Conservation (phyloP, 1,140 invertebrate genomes). For the Drosophila willistoni region DNA sequence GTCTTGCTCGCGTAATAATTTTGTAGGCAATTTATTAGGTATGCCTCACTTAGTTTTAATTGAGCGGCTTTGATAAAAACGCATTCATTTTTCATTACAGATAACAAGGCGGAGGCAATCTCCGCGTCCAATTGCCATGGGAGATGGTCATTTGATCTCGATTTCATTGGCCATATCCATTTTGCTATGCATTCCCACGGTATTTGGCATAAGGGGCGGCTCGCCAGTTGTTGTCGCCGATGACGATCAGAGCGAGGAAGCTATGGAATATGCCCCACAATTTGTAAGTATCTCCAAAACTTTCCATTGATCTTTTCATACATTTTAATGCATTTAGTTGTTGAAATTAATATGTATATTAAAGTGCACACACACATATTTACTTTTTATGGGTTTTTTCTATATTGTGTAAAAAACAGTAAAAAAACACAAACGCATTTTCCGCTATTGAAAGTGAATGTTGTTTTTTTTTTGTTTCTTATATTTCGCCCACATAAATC, state of each 20-base stretch:
- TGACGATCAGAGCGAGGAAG: slow-evolving; percentile 62
- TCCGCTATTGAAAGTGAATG: slow-evolving; percentile 76
- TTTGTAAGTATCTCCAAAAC: slow-evolving; percentile 65
- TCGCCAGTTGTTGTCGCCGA: slow-evolving; percentile 62
- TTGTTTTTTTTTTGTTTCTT: slow-evolving; percentile 51
- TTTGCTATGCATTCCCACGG: slow-evolving; percentile 49
- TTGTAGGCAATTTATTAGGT: slow-evolving; percentile 76
- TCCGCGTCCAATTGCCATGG: slow-evolving; percentile 17
- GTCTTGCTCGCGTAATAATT: slow-evolving; percentile 72
- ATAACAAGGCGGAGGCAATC: slow-evolving; percentile 48
- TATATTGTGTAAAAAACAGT: too few relatives aligned
- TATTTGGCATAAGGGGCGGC: slow-evolving; percentile 40
- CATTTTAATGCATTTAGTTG: not conserved
- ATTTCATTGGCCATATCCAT: slow-evolving; percentile 29
- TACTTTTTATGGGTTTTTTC: too few relatives aligned
- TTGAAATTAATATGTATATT: not conserved
- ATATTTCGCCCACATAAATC: slow-evolving; percentile 75
- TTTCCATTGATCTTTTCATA: not conserved
- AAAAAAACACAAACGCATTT: slow-evolving; percentile 53
- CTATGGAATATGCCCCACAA: slow-evolving; percentile 76
- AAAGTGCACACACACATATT: slow-evolving; percentile 23
- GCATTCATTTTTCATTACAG: slow-evolving; percentile 73
- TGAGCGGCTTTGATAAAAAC: slow-evolving; percentile 74
- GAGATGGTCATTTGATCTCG: slow-evolving; percentile 8
- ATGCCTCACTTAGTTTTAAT: slow-evolving; percentile 70